These are phyloP conservation scores for Eospalax fontanierii DNA, from an alignment of 2,797 vertebrate genomes.

Conservation along the genomic window DNA sequence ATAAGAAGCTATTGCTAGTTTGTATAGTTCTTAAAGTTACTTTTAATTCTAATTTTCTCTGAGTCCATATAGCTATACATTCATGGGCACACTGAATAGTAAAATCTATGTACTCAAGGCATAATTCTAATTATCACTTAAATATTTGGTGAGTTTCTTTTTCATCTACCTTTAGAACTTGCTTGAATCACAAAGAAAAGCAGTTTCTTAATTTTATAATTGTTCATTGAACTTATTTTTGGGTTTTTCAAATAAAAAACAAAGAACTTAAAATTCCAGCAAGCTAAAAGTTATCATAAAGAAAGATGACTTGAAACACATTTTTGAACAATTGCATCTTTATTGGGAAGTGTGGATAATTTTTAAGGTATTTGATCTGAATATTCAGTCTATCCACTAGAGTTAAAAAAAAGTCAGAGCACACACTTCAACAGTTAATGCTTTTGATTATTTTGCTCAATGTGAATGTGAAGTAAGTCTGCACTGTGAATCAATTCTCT, in stretches of 20 bases:
- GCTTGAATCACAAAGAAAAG: neutral
- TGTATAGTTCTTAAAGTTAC: neutral
- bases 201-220: neutral
- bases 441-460: slow-evolving; percentile 32
- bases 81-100: neutral
- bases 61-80: neutral
- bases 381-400: neutral
- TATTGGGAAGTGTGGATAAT: neutral
- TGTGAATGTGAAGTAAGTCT: neutral
- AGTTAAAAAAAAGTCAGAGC: slow-evolving; percentile 19
- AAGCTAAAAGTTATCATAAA: slow-evolving; percentile 48
- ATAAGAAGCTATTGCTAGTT: neutral
- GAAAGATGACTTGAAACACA: neutral
- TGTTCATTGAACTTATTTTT: neutral
- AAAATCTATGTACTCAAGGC: neutral
- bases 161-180: slow-evolving; percentile 47
- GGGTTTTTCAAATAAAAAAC: neutral
- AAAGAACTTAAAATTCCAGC: neutral
- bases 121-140: neutral
- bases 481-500: slow-evolving; percentile 1
- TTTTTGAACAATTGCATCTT: slow-evolving; percentile 20
- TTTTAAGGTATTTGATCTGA: slow-evolving; percentile 47
- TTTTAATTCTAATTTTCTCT: neutral
- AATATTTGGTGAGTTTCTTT: neutral
- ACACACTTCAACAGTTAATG: neutral